Evolutionary conservation across 2,888 invertebrate genomes (phyloP).

Genomic region (Amiota communis): DNA sequence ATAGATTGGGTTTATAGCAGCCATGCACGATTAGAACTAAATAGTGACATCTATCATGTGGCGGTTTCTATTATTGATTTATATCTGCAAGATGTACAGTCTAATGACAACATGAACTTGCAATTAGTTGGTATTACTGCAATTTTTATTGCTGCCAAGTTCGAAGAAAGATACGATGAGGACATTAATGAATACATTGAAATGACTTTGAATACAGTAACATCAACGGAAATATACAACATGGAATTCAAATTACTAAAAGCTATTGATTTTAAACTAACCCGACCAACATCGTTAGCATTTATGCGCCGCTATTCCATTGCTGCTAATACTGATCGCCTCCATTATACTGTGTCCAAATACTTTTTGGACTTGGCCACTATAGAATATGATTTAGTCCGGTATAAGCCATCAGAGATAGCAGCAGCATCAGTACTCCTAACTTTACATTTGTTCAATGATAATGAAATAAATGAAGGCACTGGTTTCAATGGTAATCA

Average conservation of each 20-base stretch:
- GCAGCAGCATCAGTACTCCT: conserved; percentile 70
- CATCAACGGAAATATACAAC: conserved; percentile 82
- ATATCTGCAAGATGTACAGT: conserved; percentile 79
- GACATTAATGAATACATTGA: conserved; percentile 91
- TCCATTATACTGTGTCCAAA: conserved; percentile 87
- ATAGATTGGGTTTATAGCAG: conserved; percentile 97
- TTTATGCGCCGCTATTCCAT: conserved; percentile 88
- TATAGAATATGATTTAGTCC: conserved; percentile 85
- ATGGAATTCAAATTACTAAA: conserved; percentile 88
- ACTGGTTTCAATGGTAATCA: conserved; percentile 70
- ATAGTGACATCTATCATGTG: conserved; percentile 91
- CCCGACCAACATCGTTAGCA: conserved; percentile 89
- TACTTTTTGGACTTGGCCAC: conserved; percentile 91
- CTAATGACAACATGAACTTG: conserved; percentile 80
- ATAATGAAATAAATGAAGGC: conserved; percentile 56
- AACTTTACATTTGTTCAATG: conserved; percentile 66
- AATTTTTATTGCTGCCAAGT: conserved; percentile 93
- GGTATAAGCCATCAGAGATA: conserved; percentile 84
- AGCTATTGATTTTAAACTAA: conserved; percentile 85
- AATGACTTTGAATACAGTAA: conserved; percentile 91
- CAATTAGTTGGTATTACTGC: conserved; percentile 93
- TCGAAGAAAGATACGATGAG: conserved; percentile 97
- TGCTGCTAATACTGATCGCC: conserved; percentile 77
- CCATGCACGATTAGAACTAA: conserved; percentile 87
- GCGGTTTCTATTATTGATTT: conserved; percentile 91